Conservation (phyloP, 2,113 vertebrate species). For the Sterrhoptilus dennistouni region DNA sequence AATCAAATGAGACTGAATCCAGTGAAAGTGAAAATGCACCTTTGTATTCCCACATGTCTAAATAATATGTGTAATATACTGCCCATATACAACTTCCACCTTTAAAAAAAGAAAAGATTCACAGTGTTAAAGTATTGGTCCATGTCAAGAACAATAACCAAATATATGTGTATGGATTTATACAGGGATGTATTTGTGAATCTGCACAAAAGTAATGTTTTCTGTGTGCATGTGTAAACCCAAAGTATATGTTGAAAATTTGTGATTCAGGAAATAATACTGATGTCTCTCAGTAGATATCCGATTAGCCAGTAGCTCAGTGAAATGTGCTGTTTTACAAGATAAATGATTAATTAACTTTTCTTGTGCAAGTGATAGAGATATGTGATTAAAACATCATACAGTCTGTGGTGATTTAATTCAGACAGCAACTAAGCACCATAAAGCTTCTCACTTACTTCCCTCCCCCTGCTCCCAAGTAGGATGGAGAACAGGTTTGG, state of each 20-base stretch:
- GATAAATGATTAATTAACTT: not conserved
- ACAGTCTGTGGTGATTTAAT: not conserved
- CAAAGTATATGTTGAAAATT: not conserved
- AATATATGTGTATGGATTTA: not conserved
- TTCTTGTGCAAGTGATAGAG: not conserved
- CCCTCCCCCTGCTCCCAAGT: fast-evolving
- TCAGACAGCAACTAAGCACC: not conserved
- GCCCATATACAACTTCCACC: fast-evolving
- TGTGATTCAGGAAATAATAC: not conserved
- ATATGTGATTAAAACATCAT: not conserved
- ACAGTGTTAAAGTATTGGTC: not conserved
- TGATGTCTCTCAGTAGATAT: not conserved
- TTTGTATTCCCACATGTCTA: not conserved
- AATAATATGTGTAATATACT: not conserved
- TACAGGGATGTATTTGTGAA: not conserved
- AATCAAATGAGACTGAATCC: not conserved
- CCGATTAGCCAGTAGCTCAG: not conserved
- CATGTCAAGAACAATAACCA: not conserved
- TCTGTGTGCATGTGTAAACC: not conserved
- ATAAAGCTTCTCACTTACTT: not conserved
- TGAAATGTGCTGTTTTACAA: not conserved
- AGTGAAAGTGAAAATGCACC: not conserved
- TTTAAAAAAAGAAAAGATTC: not conserved
- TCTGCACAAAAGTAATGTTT: not conserved
- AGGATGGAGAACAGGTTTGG: not conserved